Base-by-base conservation (phyloP, 2,113 vertebrate genomes). In the Mesembrinibis cayennensis region DNA sequence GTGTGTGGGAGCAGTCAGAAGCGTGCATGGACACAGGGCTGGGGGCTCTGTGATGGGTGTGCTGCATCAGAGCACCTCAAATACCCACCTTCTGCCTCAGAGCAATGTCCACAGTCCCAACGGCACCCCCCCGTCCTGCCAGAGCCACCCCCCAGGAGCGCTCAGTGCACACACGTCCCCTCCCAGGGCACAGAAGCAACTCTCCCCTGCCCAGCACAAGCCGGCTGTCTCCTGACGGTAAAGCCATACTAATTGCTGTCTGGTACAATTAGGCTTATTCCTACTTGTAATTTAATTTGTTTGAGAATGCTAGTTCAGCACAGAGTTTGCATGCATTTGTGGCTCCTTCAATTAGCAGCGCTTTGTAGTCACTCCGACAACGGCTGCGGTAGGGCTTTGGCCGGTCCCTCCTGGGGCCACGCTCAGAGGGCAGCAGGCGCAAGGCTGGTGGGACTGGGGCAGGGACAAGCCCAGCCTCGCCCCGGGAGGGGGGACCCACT, bases 1-100 rank as follows among this genome's bases (percentile, higher is more conserved):
- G 0, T 3, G 17, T 0, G 20, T 5, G 49, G 22, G 30, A 78
- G 11, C 59, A 23, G 15, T 11, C 90, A 32, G 13, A 45, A 30
- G 4, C 0, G 9, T 3, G 38, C 21, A 6, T 0, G 5, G 80
- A 16, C 61, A 27, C 0, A 1, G 44, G 17, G 5, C 12, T 4
- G 16, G 6, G 65, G 36, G 16, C 63, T 81, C 29, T 20, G 32
- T 3, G 40, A 9, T 6, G 45, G 25, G 4, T 11, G 20, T 23
- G 40, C 61, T 50, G n/a, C 40, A 36, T 5, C 53, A 9, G 10
- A 70, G 50, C 65, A 32, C 26, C 61, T 55, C 9, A 30, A 21
- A 38, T 13, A 63, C 23, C 27, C 74, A 40, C 27, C 45, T 49
- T 23, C 69, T 29, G 27, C 65, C 70, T 20, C 66, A 13, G 44